Percentiles rank a stretch among this genome's conserved stretches.
These are phyloP conservation scores for Scaptomyza pallida DNA, from an alignment of 1,140 invertebrate species.

Conservation along the genomic window DNA sequence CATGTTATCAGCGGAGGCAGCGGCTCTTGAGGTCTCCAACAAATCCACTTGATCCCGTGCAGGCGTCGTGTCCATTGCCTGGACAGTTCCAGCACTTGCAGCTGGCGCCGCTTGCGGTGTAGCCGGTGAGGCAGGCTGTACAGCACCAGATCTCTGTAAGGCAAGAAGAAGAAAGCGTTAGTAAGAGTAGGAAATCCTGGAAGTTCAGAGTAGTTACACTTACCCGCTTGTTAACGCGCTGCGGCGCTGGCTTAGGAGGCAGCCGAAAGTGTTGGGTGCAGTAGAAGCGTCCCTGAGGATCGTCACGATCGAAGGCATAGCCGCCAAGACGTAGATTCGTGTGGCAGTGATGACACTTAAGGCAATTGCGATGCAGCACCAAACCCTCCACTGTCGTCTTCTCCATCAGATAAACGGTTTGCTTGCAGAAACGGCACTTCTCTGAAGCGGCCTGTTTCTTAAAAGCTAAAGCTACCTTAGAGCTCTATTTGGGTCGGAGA, in stretches of 20 bases:
- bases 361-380: conserved; percentile 94
- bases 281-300: conserved; percentile 90
- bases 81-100: background rate
- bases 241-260: conserved; percentile 84
- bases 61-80: conserved; percentile 59
- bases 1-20: conserved; percentile 84
- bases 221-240: conserved; percentile 68
- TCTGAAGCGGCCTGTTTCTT: conserved; percentile 89
- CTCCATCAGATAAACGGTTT: conserved; percentile 95
- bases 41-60: conserved; percentile 85
- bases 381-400: conserved; percentile 92
- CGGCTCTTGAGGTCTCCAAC: conserved; percentile 85
- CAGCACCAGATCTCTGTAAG: conserved; percentile 47
- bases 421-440: conserved; percentile 93
- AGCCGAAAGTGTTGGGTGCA: conserved; percentile 92
- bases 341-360: conserved; percentile 87
- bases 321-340: conserved; percentile 84
- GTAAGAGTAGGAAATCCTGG: background rate
- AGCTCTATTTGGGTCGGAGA: conserved; percentile 83
- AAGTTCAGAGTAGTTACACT: background rate
- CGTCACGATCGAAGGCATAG: conserved; percentile 91
- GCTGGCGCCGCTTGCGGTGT: conserved; percentile 5
- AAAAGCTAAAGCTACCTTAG: conserved; percentile 86
- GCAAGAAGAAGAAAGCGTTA: background rate
- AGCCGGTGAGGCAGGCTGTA: conserved; percentile 41